Conservation (phyloP, 1,140 invertebrate species). For the Charaxes varanes region DNA sequence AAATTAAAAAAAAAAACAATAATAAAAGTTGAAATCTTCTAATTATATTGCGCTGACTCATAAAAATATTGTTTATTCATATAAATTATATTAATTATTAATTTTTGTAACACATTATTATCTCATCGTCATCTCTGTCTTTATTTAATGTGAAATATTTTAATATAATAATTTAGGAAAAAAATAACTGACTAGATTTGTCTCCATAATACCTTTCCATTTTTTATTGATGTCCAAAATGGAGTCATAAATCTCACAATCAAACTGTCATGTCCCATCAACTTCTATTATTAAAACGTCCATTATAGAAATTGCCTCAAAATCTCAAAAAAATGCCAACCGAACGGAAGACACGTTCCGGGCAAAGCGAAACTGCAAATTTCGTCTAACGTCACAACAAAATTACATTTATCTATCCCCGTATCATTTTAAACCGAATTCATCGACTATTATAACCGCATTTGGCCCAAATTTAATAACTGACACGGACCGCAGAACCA, state of each 20-base stretch:
- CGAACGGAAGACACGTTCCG: slow-evolving; percentile 44
- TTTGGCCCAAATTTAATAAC: slow-evolving; percentile 66
- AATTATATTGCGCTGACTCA: too few relatives aligned
- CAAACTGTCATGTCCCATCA: slow-evolving; percentile 37
- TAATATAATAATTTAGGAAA: too few relatives aligned
- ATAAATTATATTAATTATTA: too few relatives aligned
- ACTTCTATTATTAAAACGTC: slow-evolving; percentile 49
- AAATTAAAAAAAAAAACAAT: too few relatives aligned
- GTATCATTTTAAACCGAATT: slow-evolving; percentile 41
- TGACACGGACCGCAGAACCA: slow-evolving; percentile 29
- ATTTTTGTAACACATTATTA: too few relatives aligned
- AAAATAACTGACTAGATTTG: too few relatives aligned
- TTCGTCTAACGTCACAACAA: slow-evolving; percentile 28
- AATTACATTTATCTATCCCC: slow-evolving; percentile 35
- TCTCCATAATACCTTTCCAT: too few relatives aligned
- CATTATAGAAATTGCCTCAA: slow-evolving; percentile 20
- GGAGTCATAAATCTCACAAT: slow-evolving; percentile 34
- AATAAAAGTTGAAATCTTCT: too few relatives aligned
- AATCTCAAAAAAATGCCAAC: slow-evolving; percentile 3
- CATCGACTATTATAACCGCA: slow-evolving; percentile 64
- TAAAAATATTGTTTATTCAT: too few relatives aligned
- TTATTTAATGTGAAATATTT: too few relatives aligned
- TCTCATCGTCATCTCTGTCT: too few relatives aligned
- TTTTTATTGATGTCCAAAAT: too few relatives aligned
- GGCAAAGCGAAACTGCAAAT: slow-evolving; percentile 23